A percentile compares a stretch with the other conserved stretches of the same genome.
Conservation (phyloP, 2,113 vertebrate species). For the Spea bombifrons region DNA sequence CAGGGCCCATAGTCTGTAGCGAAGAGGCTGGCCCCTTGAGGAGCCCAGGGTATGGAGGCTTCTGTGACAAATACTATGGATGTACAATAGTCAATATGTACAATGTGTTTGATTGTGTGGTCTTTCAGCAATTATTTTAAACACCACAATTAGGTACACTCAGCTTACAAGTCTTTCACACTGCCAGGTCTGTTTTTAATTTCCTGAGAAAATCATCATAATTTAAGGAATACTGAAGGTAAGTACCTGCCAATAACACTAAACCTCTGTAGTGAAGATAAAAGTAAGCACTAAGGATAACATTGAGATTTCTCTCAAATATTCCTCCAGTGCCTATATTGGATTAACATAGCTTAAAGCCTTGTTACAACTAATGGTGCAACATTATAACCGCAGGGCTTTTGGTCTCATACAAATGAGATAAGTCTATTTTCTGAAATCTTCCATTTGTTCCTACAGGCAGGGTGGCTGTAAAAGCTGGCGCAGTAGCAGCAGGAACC, state of each 20-base stretch:
- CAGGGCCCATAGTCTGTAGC: too few species aligned
- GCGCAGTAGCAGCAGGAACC: conserved; percentile 77
- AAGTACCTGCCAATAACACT: neutral
- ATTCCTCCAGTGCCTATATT: conserved; percentile 34
- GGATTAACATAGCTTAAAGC: conserved; percentile 60
- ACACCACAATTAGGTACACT: too few species aligned
- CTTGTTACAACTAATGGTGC: conserved; percentile 75
- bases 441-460: conserved; percentile 90
- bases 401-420: conserved; percentile 91
- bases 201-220: neutral
- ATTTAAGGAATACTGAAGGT: neutral
- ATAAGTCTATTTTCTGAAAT: conserved; percentile 91
- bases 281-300: conserved; percentile 16
- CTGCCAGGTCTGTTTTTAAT: neutral
- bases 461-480: conserved; percentile 82
- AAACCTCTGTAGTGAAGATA: neutral
- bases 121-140: too few species aligned
- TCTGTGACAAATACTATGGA: too few species aligned
- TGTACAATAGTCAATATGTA: too few species aligned
- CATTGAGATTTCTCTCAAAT: conserved; percentile 19
- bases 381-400: conserved; percentile 84
- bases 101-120: too few species aligned
- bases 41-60: too few species aligned
- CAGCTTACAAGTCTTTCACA: neutral
- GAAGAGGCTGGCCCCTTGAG: too few species aligned